phyloP scores from a whole-genome alignment of 2,797 vertebrate genomes.

The Anolis apletophallus region DNA sequence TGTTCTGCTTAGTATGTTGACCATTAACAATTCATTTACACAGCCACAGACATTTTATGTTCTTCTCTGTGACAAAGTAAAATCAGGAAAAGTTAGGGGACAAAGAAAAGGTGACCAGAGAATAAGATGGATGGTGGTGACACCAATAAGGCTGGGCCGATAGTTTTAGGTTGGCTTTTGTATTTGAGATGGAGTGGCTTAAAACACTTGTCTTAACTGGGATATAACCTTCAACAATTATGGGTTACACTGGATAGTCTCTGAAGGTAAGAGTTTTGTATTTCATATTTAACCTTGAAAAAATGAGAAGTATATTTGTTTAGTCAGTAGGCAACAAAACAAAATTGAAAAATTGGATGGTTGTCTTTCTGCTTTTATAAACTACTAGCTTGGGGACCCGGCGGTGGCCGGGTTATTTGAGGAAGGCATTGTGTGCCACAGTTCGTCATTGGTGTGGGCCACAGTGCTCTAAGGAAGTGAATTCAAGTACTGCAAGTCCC shows the following conservation, averaged over 20 bases:
- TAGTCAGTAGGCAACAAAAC: not conserved
- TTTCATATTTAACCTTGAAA: not conserved
- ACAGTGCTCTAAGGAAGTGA: no score
- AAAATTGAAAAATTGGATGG: not conserved
- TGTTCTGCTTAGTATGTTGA: not conserved
- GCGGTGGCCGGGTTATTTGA: no score
- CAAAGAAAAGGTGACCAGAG: no score
- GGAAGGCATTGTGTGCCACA: no score
- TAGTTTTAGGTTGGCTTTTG: not conserved
- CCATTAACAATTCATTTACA: not conserved
- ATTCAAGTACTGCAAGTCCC: no score
- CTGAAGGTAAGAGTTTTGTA: not conserved
- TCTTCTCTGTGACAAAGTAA: not conserved
- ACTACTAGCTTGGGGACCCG: no score
- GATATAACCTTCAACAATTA: not conserved
- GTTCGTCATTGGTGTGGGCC: no score
- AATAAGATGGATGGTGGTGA: not conserved
- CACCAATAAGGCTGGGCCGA: no score
- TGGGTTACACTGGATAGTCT: not conserved
- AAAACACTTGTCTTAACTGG: not conserved
- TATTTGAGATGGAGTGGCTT: not conserved
- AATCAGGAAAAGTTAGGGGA: not conserved
- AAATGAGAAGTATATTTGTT: not conserved
- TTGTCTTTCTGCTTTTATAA: not conserved
- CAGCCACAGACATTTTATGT: not conserved